Conservation (phyloP, 2,113 vertebrate species). For the Crotophaga sulcirostris region DNA sequence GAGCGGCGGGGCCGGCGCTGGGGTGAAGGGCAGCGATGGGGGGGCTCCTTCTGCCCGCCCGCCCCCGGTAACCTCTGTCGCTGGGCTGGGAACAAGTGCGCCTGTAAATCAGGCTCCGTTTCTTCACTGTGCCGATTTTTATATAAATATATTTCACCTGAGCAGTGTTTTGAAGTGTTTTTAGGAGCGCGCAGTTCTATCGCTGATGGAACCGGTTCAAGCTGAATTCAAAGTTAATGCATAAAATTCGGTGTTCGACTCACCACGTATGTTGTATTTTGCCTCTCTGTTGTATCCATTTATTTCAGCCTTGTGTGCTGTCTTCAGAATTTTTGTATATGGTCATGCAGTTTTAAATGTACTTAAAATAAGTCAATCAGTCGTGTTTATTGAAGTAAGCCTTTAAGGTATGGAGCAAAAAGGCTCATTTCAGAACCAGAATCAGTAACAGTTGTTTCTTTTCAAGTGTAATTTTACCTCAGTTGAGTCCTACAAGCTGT, state of each 20-base stretch:
- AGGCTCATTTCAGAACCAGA: background rate
- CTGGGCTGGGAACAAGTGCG: background rate
- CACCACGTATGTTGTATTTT: fast-evolving
- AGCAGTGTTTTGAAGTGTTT: background rate
- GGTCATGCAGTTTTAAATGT: background rate
- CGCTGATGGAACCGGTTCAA: background rate
- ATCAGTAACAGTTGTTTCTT: background rate
- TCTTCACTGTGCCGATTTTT: background rate
- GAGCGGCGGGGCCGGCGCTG: too few species aligned
- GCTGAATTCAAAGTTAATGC: background rate
- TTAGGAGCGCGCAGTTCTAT: background rate
- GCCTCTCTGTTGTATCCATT: background rate
- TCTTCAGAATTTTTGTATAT: background rate
- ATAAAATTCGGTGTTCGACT: background rate
- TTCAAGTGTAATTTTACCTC: background rate
- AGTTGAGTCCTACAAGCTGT: background rate
- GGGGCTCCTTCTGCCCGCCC: too few species aligned
- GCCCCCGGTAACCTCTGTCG: fast-evolving
- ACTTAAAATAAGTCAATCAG: background rate
- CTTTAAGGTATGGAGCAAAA: background rate
- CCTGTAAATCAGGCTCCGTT: background rate
- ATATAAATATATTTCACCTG: background rate
- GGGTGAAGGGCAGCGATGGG: too few species aligned
- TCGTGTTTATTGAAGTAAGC: background rate
- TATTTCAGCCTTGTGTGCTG: background rate